phyloP scores from a whole-genome alignment of 2,113 vertebrate genomes.

The Chelonoidis abingdonii region DNA sequence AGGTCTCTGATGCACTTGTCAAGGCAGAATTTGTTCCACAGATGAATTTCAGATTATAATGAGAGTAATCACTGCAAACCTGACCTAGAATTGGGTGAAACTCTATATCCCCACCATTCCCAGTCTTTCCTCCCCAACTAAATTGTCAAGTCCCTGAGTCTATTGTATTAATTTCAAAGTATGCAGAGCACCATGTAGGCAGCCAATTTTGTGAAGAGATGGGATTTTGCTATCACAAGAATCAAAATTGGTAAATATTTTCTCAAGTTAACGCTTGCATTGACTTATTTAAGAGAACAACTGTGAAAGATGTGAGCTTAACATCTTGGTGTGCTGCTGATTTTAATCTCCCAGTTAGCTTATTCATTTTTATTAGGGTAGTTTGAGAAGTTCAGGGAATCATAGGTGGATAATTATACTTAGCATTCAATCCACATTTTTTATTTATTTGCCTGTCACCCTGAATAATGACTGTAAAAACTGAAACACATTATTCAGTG shows the following conservation, averaged over 20 bases:
- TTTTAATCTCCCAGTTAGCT: constrained; percentile 13
- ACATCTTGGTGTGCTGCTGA: not conserved
- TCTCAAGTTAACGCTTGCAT: constrained; percentile 14
- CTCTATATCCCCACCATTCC: not conserved
- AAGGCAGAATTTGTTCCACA: not conserved
- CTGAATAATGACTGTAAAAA: not conserved
- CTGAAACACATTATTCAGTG: not conserved
- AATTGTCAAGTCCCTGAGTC: not conserved
- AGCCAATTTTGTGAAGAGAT: constrained; percentile 32
- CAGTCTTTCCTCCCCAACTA: not conserved
- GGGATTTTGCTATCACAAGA: constrained; percentile 23
- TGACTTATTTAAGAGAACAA: constrained; percentile 32
- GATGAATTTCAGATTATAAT: not conserved
- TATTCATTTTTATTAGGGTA: not conserved
- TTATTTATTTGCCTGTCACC: not conserved
- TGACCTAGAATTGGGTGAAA: not conserved
- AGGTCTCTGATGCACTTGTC: not conserved
- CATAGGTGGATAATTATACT: not conserved
- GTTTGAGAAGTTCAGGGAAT: not conserved
- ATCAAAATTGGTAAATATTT: constrained; percentile 25
- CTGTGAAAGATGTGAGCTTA: constrained; percentile 37
- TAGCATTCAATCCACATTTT: not conserved
- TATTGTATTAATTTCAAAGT: not conserved
- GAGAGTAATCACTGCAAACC: not conserved
- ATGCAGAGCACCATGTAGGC: not conserved